These are phyloP conservation scores for Metridium senile DNA, from an alignment of 92 coral and sea anemone genomes.

Conservation along the genomic window DNA sequence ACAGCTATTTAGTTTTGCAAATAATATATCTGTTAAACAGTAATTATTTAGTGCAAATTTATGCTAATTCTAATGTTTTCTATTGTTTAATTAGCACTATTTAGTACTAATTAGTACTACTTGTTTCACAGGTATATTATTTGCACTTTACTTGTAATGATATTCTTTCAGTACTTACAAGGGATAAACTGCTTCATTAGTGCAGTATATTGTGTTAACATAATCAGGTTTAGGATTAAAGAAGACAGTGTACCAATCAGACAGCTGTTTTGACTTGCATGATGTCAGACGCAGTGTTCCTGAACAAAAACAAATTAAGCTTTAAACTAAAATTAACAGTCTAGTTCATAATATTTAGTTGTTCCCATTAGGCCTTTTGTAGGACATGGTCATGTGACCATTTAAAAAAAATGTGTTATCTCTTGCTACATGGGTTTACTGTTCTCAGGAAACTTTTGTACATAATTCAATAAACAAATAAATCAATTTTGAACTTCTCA, in stretches of 20 bases:
- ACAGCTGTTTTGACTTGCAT: slow-evolving; percentile 68
- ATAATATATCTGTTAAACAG: background rate
- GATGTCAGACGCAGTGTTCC: slow-evolving; percentile 76
- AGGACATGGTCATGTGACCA: too few relatives aligned
- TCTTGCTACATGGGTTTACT: too few relatives aligned
- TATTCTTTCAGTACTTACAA: slow-evolving; percentile 61
- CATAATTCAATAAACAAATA: too few relatives aligned
- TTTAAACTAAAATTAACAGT: too few relatives aligned
- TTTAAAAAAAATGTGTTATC: too few relatives aligned
- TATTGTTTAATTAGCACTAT: background rate
- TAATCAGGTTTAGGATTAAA: slow-evolving; percentile 97
- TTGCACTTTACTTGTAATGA: background rate
- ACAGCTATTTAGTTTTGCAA: too few relatives aligned
- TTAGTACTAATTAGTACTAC: background rate
- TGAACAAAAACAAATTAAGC: slow-evolving; percentile 20
- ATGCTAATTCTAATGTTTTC: background rate
- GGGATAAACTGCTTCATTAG: slow-evolving; percentile 98
- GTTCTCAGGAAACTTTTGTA: too few relatives aligned
- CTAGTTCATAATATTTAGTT: too few relatives aligned
- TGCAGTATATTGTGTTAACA: slow-evolving; percentile 83
- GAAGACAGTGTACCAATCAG: slow-evolving; percentile 98
- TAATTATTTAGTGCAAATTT: background rate
- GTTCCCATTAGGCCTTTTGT: too few relatives aligned
- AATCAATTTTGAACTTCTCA: too few relatives aligned
- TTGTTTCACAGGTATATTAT: background rate